Percentiles rank a stretch among this genome's conserved stretches.
Conservation (phyloP, 1,140 invertebrate genomes). For the Panulirus ornatus region DNA sequence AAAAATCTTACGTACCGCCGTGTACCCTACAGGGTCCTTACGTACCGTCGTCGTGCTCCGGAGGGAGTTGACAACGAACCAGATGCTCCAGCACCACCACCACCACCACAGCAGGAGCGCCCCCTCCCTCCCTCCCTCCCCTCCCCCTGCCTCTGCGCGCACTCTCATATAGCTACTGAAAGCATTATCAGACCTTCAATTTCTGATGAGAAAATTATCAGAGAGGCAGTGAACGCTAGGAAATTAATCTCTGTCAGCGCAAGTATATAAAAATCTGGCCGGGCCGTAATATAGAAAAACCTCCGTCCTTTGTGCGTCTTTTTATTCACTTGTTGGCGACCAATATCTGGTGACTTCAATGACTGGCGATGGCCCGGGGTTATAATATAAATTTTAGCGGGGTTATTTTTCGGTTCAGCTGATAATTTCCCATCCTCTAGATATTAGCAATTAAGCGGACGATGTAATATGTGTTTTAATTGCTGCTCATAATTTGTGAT, state of each 20-base stretch:
- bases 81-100: too few species aligned
- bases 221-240: conserved; percentile 4
- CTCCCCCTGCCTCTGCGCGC: too few species aligned
- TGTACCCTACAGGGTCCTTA: too few species aligned
- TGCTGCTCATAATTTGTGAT: conserved; percentile 52
- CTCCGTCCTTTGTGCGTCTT: conserved; percentile 42
- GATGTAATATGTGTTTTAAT: conserved; percentile 62
- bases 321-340: conserved; percentile 64
- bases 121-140: not conserved
- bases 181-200: conserved; percentile 40
- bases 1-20: too few species aligned
- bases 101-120: not conserved
- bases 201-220: conserved; percentile 37
- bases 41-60: not conserved
- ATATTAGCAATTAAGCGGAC: conserved; percentile 64
- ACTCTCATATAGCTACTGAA: too few species aligned
- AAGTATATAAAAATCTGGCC: conserved; percentile 52
- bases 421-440: conserved; percentile 61
- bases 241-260: conserved; percentile 62
- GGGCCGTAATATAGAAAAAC: conserved; percentile 63
- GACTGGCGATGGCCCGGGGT: conserved; percentile 43
- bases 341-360: conserved; percentile 65
- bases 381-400: conserved; percentile 66
- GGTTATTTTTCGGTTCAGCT: conserved; percentile 59
- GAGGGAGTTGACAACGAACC: too few species aligned